A percentile compares a stretch with the other conserved stretches of the same genome.
These are phyloP conservation scores for Micronycteris hirsuta DNA, from an alignment of 2,113 vertebrate species.

Conservation along the genomic window DNA sequence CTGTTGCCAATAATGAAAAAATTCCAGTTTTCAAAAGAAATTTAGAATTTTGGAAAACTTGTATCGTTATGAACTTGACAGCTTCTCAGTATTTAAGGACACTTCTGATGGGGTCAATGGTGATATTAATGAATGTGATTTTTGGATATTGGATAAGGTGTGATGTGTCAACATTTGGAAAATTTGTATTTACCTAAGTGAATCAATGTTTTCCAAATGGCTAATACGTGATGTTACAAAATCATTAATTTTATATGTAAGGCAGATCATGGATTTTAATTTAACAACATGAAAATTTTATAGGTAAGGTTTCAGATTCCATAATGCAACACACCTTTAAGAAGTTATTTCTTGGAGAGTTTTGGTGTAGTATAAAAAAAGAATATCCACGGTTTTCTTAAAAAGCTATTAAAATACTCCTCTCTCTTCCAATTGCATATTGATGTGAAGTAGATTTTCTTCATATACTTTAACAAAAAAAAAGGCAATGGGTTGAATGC, in stretches of 20 bases:
- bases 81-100: background rate
- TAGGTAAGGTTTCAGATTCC: background rate
- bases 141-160: background rate
- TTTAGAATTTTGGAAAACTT: constrained; percentile 15
- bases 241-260: background rate
- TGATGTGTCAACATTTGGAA: background rate
- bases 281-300: background rate
- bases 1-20: background rate
- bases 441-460: background rate
- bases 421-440: background rate
- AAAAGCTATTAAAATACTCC: background rate
- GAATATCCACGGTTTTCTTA: background rate
- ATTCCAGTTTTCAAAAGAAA: background rate
- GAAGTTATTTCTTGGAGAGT: background rate
- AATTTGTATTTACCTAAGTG: background rate
- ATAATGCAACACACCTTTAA: background rate
- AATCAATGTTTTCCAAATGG: background rate
- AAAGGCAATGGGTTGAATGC: background rate
- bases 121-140: background rate
- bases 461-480: background rate
- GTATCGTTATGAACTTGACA: background rate
- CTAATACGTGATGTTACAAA: background rate
- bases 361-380: background rate
- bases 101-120: background rate
- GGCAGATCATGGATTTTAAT: background rate